Conservation (phyloP, 2,113 vertebrate genomes). For the Callithrix jacchus region DNA sequence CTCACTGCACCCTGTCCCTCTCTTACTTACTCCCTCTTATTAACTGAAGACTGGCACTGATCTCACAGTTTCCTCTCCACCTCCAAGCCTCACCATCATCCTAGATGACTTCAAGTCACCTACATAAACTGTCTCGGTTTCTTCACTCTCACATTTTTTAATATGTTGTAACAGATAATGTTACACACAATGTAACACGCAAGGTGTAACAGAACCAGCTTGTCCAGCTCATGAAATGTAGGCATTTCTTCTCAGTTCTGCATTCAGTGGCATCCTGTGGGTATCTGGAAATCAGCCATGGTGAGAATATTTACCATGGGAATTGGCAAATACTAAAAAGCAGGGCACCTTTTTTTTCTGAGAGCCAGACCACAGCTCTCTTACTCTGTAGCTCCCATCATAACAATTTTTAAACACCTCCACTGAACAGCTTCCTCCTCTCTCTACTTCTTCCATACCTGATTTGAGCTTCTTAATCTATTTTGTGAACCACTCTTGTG, state of each 20-base stretch:
- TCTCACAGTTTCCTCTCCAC: neutral
- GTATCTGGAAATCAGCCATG: neutral
- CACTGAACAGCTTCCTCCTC: neutral
- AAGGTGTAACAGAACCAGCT: neutral
- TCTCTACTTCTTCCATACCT: neutral
- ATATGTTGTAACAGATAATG: no score
- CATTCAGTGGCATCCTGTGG: neutral
- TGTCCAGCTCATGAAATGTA: neutral
- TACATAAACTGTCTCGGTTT: neutral
- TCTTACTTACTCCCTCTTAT: neutral
- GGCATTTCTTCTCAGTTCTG: neutral
- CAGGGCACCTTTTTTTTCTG: neutral
- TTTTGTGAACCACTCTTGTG: neutral
- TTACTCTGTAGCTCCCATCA: neutral
- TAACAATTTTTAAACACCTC: neutral
- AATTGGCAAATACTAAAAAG: neutral
- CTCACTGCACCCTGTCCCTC: accelerated
- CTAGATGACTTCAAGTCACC: neutral
- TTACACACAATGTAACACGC: neutral
- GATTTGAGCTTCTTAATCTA: neutral
- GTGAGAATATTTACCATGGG: neutral
- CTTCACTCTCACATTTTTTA: neutral
- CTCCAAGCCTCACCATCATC: neutral
- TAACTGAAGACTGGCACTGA: neutral
- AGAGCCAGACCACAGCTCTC: neutral